Percentiles rank a stretch among this genome's conserved stretches.
phyloP scores from a whole-genome alignment of 2,113 vertebrate species.

The Callaeas wilsoni region DNA sequence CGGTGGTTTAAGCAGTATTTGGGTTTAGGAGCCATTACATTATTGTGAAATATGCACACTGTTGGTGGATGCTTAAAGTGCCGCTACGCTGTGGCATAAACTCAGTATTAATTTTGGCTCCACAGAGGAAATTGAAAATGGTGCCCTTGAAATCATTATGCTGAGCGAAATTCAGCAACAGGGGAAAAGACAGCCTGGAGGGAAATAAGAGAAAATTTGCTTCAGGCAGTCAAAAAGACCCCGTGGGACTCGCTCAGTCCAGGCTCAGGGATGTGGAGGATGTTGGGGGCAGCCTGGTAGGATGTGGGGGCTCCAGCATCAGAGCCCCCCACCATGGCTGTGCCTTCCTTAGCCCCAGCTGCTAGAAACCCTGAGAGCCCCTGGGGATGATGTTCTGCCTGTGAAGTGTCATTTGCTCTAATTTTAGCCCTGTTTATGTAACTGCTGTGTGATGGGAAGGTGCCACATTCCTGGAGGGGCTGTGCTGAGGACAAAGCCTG shows the following conservation, averaged over 20 bases:
- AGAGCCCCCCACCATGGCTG: background rate
- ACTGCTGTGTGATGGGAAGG: background rate
- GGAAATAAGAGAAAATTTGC: slow-evolving; percentile 8
- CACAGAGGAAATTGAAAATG: slow-evolving; percentile 43
- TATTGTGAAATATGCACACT: slow-evolving; percentile 41
- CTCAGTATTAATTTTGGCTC: slow-evolving; percentile 47
- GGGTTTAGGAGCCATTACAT: slow-evolving; percentile 36
- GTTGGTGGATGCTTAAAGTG: slow-evolving; percentile 1
- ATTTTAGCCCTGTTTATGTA: background rate
- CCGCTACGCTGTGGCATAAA: slow-evolving; percentile 13
- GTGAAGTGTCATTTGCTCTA: background rate
- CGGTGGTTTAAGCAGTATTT: slow-evolving; percentile 14
- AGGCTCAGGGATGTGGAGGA: background rate
- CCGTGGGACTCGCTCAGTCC: background rate
- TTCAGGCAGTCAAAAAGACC: background rate
- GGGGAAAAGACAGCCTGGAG: background rate
- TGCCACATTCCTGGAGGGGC: background rate
- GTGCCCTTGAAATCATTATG: slow-evolving; percentile 24
- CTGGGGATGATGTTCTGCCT: background rate
- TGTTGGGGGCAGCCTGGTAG: background rate
- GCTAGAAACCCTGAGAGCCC: background rate
- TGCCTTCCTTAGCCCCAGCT: background rate
- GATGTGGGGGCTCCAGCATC: background rate
- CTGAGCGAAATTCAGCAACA: background rate
- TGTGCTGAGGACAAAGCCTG: background rate